These are phyloP conservation scores for Galeopterus variegatus DNA, from an alignment of 2,113 vertebrate genomes.

Conservation along the genomic window DNA sequence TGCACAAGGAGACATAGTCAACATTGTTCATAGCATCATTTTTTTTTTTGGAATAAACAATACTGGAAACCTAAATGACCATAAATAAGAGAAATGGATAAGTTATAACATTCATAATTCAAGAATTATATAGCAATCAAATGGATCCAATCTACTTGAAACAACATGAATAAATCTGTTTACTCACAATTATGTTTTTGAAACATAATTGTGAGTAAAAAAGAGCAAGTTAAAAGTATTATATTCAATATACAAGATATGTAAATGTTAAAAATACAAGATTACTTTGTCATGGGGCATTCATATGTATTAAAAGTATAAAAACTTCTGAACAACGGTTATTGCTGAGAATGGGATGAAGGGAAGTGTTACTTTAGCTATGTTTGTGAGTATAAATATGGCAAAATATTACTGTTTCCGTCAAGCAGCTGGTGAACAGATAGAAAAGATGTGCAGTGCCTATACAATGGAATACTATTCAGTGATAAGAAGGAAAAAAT, in stretches of 20 bases:
- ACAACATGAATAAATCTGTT: neutral
- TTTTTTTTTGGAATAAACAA: neutral
- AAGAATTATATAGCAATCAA: conserved; percentile 21
- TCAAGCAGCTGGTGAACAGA: neutral
- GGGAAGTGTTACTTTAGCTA: neutral
- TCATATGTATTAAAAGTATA: neutral
- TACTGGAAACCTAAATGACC: conserved; percentile 17
- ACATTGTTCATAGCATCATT: neutral
- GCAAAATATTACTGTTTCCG: neutral
- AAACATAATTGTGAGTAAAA: neutral
- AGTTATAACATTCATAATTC: neutral
- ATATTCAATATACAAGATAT: neutral
- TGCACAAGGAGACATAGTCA: neutral
- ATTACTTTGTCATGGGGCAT: neutral
- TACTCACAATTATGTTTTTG: too few relatives aligned
- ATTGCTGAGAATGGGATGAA: neutral
- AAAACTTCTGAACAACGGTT: neutral
- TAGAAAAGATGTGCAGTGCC: neutral
- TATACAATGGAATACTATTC: neutral
- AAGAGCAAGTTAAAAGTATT: neutral
- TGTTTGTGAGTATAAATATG: neutral
- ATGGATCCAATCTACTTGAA: neutral
- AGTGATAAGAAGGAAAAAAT: neutral
- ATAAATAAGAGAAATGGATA: neutral
- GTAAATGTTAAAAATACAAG: neutral